Conservation (phyloP, 1,140 invertebrate genomes). For the Schlechtendalia chinensis region DNA sequence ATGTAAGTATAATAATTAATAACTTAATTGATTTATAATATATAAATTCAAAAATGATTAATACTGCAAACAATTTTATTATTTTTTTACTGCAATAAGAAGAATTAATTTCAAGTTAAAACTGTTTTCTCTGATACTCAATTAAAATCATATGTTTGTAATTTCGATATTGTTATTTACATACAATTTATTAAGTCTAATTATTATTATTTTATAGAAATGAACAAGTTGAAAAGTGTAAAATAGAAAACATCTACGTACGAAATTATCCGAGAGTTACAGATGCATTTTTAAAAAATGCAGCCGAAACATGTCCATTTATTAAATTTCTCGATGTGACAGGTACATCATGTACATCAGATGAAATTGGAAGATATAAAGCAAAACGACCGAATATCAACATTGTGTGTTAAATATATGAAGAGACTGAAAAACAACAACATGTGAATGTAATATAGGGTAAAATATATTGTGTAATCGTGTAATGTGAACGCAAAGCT, state of each 20-base stretch:
- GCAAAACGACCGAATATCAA: conserved; percentile 12
- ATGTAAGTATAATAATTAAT: no score
- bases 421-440: conserved; percentile 28
- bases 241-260: conserved; percentile 10
- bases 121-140: no score
- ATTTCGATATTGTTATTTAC: no score
- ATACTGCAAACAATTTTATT: no score
- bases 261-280: conserved; percentile 44
- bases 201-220: neutral
- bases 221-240: conserved; percentile 3
- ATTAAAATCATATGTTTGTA: no score
- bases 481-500: no score
- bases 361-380: conserved; percentile 39
- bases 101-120: no score
- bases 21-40: no score
- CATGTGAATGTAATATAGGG: neutral
- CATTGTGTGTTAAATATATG: neutral
- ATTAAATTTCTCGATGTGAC: conserved; percentile 21
- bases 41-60: no score
- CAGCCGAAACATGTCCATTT: conserved; percentile 12
- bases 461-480: neutral
- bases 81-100: no score
- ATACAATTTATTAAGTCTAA: no score
- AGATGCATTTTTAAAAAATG: conserved; percentile 28
- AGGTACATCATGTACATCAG: conserved; percentile 21